phyloP scores from a whole-genome alignment of 2,797 vertebrate genomes.

The Sebastes iracundus region DNA sequence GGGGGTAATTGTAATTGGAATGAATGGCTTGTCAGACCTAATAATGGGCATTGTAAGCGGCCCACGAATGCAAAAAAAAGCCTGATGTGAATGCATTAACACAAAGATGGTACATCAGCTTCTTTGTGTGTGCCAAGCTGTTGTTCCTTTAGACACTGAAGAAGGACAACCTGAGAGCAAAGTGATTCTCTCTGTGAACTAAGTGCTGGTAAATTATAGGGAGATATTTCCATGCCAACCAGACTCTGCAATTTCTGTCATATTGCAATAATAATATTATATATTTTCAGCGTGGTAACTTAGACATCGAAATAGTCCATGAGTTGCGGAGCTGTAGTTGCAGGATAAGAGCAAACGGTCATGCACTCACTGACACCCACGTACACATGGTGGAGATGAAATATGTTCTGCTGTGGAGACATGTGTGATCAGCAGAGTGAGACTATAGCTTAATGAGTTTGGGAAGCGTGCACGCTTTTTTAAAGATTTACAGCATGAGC shows the following conservation, averaged over 20 bases:
- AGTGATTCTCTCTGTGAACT: constrained; percentile 39
- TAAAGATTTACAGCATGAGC: constrained; percentile 54
- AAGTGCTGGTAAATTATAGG: constrained; percentile 56
- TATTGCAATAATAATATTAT: constrained; percentile 10
- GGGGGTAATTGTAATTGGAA: constrained; percentile 78
- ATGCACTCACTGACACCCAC: not conserved
- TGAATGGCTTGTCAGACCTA: constrained; percentile 81
- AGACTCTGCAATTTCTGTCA: constrained; percentile 33
- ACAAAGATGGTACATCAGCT: constrained; percentile 44
- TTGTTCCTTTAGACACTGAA: not conserved
- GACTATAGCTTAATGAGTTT: constrained; percentile 67
- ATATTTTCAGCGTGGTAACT: constrained; percentile 3
- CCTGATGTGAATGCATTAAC: constrained; percentile 55
- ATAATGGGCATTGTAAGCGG: constrained; percentile 73
- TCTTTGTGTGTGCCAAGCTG: constrained; percentile 29
- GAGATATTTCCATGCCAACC: constrained; percentile 18
- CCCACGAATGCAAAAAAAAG: constrained; percentile 44
- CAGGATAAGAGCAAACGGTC: constrained; percentile 12
- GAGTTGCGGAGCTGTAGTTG: constrained; percentile 1
- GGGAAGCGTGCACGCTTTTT: constrained; percentile 49
- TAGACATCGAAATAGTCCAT: not conserved
- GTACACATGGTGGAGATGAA: constrained; percentile 41
- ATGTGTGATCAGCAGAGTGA: constrained; percentile 68
- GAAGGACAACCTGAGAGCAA: constrained; percentile 20
- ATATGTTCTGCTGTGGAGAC: constrained; percentile 33